Evolutionary conservation across 2,113 vertebrate species (phyloP), one percentile per base, ranked within the genome.

Genomic region (Cebus imitator): DNA sequence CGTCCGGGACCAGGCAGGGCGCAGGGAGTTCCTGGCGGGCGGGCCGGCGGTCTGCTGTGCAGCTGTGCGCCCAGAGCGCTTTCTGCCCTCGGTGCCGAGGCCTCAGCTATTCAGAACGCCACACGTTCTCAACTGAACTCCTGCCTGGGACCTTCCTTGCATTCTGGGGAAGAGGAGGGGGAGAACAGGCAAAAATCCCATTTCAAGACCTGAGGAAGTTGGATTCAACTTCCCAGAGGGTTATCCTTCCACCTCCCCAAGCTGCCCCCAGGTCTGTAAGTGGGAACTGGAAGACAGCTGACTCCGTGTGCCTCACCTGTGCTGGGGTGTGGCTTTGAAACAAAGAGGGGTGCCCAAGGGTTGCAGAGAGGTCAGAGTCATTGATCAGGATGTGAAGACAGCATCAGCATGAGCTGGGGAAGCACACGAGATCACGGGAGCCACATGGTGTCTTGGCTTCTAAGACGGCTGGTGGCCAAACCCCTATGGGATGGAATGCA

Each of bases 281-380:
- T 57, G 75, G 50, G 37, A 76, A 81, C 43, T 52, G 17, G 23
- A 61, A 9, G 17, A 25, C 48, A 50, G 90, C 87, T 21, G 58
- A 90, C 35, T 32, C 58, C 4, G 35, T 72, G 45, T 27, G 37
- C 37, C 43, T 52, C 16, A 1, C 12, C 66, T 55, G 11, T 48
- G 84, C 48, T 70, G 43, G 37, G 35, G 86, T 18, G 95, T 48
- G 43, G 85, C n/a, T 68, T 91, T 3, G 61, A n/a, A 88, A 86
- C 90, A 91, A 79, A 96, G 95, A 9, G 66, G 12, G 23, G 35
- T 57, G 84, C 21, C 61, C 48, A 14, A 68, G 43, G 58, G 55
- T 13, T 91, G 40, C 82, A 3, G 45, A 82, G 68, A 64, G 17
- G 6, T 6, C 11, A n/a, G 23, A 40, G 43, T 10, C 10, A 78